Percentiles rank a stretch among this genome's conserved stretches.
phyloP scores from a whole-genome alignment of 1,140 invertebrate species.

The Drusus annulatus region DNA sequence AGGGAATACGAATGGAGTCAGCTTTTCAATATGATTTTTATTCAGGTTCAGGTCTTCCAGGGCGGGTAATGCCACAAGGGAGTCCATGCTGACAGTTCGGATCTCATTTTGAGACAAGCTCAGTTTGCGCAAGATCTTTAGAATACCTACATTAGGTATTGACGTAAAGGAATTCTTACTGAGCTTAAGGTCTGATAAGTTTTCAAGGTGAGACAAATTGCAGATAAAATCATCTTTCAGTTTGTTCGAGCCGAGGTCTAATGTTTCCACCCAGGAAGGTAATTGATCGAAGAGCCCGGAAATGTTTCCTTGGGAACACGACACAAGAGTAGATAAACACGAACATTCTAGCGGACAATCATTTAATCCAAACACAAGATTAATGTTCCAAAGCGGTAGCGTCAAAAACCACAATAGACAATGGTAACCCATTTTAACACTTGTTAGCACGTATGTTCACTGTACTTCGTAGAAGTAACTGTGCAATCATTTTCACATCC shows the following conservation, averaged over 20 bases:
- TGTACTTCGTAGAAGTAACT: constrained; percentile 13
- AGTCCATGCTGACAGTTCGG: constrained; percentile 62
- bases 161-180: constrained; percentile 69
- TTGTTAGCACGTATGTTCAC: constrained; percentile 43
- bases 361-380: constrained; percentile 20
- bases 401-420: constrained; percentile 45
- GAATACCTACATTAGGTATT: constrained; percentile 68
- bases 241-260: constrained; percentile 72
- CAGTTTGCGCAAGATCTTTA: constrained; percentile 63
- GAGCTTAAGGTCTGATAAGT: constrained; percentile 71
- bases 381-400: constrained; percentile 40
- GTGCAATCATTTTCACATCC: constrained; percentile 16
- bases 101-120: constrained; percentile 63
- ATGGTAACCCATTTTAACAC: constrained; percentile 50
- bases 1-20: constrained; percentile 75
- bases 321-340: constrained; percentile 73
- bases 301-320: constrained; percentile 75
- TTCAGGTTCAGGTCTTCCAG: constrained; percentile 72
- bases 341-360: constrained; percentile 73
- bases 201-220: constrained; percentile 62
- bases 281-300: constrained; percentile 68
- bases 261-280: constrained; percentile 74
- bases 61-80: constrained; percentile 54
- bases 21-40: constrained; percentile 77
- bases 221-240: constrained; percentile 65